Evolutionary conservation across 2,888 invertebrate genomes (phyloP).

Genomic region (Oscheius sp.): DNA sequence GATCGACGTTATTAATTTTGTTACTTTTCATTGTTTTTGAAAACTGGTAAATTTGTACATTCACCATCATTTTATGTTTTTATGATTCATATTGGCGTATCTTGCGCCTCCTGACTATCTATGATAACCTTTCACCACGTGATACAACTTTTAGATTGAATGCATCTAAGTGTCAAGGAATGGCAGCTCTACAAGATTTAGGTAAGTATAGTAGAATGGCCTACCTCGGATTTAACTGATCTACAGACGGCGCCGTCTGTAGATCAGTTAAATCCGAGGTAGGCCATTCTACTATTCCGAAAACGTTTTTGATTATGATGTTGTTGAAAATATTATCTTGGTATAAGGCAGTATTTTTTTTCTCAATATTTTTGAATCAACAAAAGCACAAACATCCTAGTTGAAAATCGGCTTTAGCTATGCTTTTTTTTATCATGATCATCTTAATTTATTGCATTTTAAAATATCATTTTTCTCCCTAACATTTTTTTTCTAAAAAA

Average conservation of each 20-base stretch:
- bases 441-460: too few species aligned
- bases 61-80: neutral
- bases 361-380: too few species aligned
- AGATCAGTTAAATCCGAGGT: conserved; percentile 3
- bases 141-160: neutral
- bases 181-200: conserved; percentile 20
- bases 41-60: neutral
- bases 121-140: conserved; percentile 1
- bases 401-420: too few species aligned
- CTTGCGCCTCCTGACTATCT: conserved; percentile 5
- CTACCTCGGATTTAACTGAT: conserved; percentile 5
- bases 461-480: too few species aligned
- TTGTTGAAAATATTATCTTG: too few species aligned
- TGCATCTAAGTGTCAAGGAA: neutral
- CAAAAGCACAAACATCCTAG: too few species aligned
- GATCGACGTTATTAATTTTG: neutral
- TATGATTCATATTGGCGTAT: conserved; percentile 1
- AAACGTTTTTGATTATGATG: neutral
- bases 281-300: neutral
- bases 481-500: too few species aligned
- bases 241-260: neutral
- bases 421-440: too few species aligned
- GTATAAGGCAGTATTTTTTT: too few species aligned
- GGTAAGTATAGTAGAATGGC: neutral
- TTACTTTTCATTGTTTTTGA: neutral